Base-by-base conservation (phyloP, 2,888 invertebrate species). In the Onthophagus sagittarius region DNA sequence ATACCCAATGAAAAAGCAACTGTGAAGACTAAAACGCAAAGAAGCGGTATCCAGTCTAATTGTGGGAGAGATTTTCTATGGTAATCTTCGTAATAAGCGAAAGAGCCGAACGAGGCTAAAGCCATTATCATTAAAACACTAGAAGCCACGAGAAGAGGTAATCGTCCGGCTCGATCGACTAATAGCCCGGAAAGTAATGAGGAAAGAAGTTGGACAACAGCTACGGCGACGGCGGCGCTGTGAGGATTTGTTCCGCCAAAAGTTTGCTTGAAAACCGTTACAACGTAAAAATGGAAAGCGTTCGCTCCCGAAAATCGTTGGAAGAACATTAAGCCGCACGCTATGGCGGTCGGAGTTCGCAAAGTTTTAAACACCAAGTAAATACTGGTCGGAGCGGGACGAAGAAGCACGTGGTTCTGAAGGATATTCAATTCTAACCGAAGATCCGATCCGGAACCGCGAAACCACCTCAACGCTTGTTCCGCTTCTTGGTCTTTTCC, bases 241-340 rank as follows among this genome's bases (percentile, higher is more conserved):
- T 94, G 94, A 4, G 94, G 94, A 81, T 94, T 93, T 86, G 94
- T 92, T 5, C 91, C 92, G 33, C 91, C 92, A 77, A 94, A 93
- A 15, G 96, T 95, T 84, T 93, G 92, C 77, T 93, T 89, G 84
- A 97, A 95, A 80, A 96, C 96, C 72, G 92, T 91, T 9, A 95
- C 95, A 69, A 94, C 94, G 84, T 95, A 95, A 83, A 94, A 94
- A 78, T 92, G 93, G 83, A 95, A 94, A 69, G 94, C 93, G 79
- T 94, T 94, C 53, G 94, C 94, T 11, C 95, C 95, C 63, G 93
- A 92, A 80, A 93, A 92, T 74, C 96, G 89, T 83, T 96, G 96
- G 82, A 96, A 95, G 86, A 95, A 92, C 95, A 96, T 96, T 77
- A 96, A 87, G 15, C 93, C 93, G 82, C 95, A 93, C 0, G 95